Evolutionary conservation across 2,113 vertebrate species (phyloP).

Genomic region (Cinclus cinclus): DNA sequence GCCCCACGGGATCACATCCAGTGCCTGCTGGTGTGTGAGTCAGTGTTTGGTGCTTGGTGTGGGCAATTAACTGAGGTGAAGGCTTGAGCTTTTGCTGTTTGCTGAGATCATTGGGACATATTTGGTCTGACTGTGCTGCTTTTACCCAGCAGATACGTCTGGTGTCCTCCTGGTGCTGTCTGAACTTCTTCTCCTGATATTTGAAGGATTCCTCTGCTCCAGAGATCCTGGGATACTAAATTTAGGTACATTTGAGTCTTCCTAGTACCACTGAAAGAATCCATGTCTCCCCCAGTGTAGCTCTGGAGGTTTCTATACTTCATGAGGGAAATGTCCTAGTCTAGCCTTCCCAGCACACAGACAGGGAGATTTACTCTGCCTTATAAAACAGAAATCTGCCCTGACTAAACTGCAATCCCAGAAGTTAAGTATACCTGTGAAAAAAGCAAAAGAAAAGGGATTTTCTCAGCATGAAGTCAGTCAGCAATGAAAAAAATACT

Average conservation of each 20-base stretch:
- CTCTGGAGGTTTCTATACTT: not conserved
- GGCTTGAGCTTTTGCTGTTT: not conserved
- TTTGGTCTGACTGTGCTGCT: not conserved
- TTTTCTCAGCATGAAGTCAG: not conserved
- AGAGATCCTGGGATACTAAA: not conserved
- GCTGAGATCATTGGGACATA: not conserved
- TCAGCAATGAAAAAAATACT: not conserved
- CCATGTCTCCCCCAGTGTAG: not conserved
- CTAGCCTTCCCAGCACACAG: not conserved
- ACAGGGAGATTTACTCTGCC: not conserved
- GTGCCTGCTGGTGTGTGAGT: not conserved
- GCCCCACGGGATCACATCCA: accelerated
- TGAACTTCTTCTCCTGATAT: not conserved
- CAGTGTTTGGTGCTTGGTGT: not conserved
- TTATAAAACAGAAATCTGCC: not conserved
- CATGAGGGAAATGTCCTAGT: not conserved
- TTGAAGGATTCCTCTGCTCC: not conserved
- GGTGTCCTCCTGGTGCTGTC: not conserved
- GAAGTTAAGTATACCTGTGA: not conserved
- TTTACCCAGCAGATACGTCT: not conserved
- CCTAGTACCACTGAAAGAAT: not conserved
- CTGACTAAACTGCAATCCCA: not conserved
- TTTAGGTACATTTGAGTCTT: not conserved
- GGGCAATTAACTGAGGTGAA: not conserved
- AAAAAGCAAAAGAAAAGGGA: not conserved